These are phyloP conservation scores for Drosophila nasuta DNA, from an alignment of 1,140 invertebrate genomes.

Conservation along the genomic window DNA sequence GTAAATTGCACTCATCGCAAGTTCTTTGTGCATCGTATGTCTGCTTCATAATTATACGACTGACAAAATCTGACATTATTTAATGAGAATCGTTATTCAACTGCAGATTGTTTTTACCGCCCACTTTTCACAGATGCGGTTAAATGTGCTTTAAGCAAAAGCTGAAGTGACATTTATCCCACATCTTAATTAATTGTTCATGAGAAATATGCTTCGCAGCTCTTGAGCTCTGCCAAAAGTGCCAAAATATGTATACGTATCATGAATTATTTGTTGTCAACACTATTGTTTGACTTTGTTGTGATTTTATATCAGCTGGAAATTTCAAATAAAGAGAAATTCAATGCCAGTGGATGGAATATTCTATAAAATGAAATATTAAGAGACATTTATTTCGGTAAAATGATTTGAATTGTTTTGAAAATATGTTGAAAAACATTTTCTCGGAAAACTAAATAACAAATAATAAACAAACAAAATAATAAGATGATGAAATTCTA, in stretches of 20 bases:
- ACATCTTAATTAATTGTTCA: neutral
- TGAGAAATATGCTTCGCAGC: neutral
- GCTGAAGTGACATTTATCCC: neutral
- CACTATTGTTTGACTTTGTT: too few relatives aligned
- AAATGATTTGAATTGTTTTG: too few relatives aligned
- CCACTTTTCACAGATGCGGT: neutral
- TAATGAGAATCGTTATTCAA: slow-evolving; percentile 8
- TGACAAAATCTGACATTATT: slow-evolving; percentile 12
- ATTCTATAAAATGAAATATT: too few relatives aligned
- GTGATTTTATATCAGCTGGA: too few relatives aligned
- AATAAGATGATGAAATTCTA: too few relatives aligned
- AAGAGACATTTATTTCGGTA: too few relatives aligned
- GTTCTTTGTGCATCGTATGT: slow-evolving; percentile 11
- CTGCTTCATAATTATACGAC: slow-evolving; percentile 28
- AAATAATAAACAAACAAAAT: too few relatives aligned
- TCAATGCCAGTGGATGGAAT: too few relatives aligned
- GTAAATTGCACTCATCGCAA: slow-evolving; percentile 33
- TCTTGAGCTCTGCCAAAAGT: neutral
- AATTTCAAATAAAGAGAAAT: too few relatives aligned
- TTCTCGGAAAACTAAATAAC: too few relatives aligned
- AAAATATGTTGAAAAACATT: too few relatives aligned
- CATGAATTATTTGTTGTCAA: neutral
- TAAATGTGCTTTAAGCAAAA: neutral
- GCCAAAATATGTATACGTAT: neutral
- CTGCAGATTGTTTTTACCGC: neutral